A percentile compares a stretch with the other conserved stretches of the same genome.
Conservation (phyloP, 2,113 vertebrate species). For the Rhinolophus sinicus region DNA sequence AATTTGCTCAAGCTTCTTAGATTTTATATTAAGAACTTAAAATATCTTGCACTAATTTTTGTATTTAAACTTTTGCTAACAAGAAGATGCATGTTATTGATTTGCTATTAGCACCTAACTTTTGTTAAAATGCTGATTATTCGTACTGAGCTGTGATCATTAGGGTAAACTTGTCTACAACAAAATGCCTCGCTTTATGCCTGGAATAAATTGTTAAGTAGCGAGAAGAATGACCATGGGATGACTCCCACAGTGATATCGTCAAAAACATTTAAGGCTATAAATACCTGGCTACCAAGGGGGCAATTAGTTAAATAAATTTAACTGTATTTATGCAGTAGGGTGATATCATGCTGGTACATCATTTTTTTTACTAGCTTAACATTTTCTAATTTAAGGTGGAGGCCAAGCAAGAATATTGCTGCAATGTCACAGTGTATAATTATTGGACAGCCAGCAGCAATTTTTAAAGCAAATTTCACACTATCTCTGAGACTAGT, state of each 20-base stretch:
- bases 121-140: constrained; percentile 67
- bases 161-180: constrained; percentile 1
- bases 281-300: constrained; percentile 63
- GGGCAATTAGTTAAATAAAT: constrained; percentile 74
- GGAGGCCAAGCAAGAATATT: constrained; percentile 78
- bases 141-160: neutral
- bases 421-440: constrained; percentile 85
- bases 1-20: neutral
- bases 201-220: constrained; percentile 51
- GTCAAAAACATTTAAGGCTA: neutral
- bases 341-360: constrained; percentile 71
- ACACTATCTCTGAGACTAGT: constrained; percentile 84
- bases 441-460: constrained; percentile 85
- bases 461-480: constrained; percentile 86
- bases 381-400: constrained; percentile 86
- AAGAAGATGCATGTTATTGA: neutral
- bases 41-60: neutral
- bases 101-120: neutral
- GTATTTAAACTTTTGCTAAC: neutral
- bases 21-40: constrained; percentile 28
- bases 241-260: neutral
- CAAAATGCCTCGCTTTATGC: constrained; percentile 39
- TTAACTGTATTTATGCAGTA: constrained; percentile 78
- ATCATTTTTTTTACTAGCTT: constrained; percentile 74
- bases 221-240: constrained; percentile 19